Base-by-base conservation (phyloP, 2,888 invertebrate species). In the Aproaerema taeniolella region DNA sequence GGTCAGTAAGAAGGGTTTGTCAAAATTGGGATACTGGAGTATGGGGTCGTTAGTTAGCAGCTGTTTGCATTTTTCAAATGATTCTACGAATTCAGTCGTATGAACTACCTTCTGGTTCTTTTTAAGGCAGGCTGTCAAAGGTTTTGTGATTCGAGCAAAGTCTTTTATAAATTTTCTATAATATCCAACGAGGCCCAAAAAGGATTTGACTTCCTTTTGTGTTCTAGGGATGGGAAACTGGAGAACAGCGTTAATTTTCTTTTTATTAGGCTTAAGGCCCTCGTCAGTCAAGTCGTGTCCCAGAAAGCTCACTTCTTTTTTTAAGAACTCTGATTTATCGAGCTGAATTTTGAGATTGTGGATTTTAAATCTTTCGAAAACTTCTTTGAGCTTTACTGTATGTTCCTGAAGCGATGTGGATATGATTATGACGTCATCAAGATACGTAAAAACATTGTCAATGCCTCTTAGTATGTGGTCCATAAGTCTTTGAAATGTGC, bases 401-500 rank as follows among this genome's bases (percentile, higher is more conserved):
- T 63, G 61, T 30, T 53, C 49, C 40, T 49, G 39, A 1, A 61
- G 32, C 1, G 24, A 11, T 8, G 13, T 37, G 9, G 47, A 53
- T 32, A 50, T 58, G 5, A 65, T 45, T 6, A 65, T 55, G 8
- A 67, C 52, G 39, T 64, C 65, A 37, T 63, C 60, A 14, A 61
- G 16, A 32, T 62, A 62, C 5, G 20, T 20, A n/a, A n/a, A n/a
- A n/a, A n/a, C n/a, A n/a, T n/a, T n/a, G n/a, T n/a, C n/a, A n/a
- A n/a, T n/a, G n/a, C n/a, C n/a, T n/a, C n/a, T n/a, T n/a, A n/a
- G n/a, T n/a, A n/a, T n/a, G n/a, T n/a, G n/a, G n/a, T n/a, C n/a
- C n/a, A n/a, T n/a, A n/a, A n/a, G n/a, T n/a, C n/a, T n/a, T n/a
- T n/a, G n/a, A n/a, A n/a, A n/a, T n/a, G n/a, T n/a, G n/a, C n/a